Conservation (phyloP, 2,888 invertebrate species). For the Drosophila bunnanda region DNA sequence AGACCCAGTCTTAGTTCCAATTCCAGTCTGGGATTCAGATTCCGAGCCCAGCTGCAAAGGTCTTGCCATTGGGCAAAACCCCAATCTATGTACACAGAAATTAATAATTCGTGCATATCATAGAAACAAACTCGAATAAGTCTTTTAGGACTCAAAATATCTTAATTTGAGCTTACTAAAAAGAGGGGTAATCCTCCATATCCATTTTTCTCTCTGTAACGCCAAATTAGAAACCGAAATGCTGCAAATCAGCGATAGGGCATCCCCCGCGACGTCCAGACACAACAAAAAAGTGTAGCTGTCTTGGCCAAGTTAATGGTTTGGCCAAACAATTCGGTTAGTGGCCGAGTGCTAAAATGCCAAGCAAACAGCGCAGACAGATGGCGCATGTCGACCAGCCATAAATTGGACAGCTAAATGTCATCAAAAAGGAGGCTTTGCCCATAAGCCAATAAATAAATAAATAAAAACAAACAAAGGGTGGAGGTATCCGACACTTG, state of each 20-base stretch:
- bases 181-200: neutral
- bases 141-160: neutral
- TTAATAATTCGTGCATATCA: neutral
- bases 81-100: neutral
- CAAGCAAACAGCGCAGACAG: conserved; percentile 60
- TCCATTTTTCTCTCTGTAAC: neutral
- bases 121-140: no score
- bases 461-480: conserved; percentile 4
- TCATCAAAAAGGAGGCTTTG: conserved; percentile 37
- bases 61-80: conserved; percentile 40
- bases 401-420: conserved; percentile 47
- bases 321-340: conserved; percentile 64
- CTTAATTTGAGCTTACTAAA: neutral
- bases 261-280: conserved; percentile 37
- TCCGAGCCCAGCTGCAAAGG: conserved; percentile 34
- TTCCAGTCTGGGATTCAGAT: conserved; percentile 28
- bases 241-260: conserved; percentile 33
- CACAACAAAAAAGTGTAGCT: neutral
- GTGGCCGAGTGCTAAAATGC: conserved; percentile 56
- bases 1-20: conserved; percentile 13
- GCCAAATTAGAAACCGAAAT: conserved; percentile 41
- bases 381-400: conserved; percentile 51
- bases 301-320: conserved; percentile 56
- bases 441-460: conserved; percentile 10
- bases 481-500: conserved; percentile 18